Conservation (phyloP, 1,140 invertebrate genomes). For the Samia ricini region DNA sequence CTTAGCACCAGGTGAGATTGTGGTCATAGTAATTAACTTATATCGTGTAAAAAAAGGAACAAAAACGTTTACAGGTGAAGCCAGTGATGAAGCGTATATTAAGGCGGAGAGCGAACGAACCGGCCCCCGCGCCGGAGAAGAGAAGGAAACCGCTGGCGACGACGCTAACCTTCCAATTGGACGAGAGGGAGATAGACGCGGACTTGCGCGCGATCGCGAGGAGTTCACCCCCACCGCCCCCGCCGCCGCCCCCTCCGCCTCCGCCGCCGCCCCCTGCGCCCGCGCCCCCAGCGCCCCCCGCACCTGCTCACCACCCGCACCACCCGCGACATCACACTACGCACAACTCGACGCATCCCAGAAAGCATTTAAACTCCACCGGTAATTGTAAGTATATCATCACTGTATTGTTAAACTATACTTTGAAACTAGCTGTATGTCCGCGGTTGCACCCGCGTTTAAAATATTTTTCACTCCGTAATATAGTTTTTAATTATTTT, state of each 20-base stretch:
- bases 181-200: conserved; percentile 92
- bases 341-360: conserved; percentile 35
- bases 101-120: conserved; percentile 94
- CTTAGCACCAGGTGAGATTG: too few relatives aligned
- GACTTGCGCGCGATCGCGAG: conserved; percentile 92
- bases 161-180: conserved; percentile 90
- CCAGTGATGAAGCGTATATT: conserved; percentile 91
- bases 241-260: conserved; percentile 11
- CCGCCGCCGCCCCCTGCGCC: conserved; percentile 30
- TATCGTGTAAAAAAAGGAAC: too few relatives aligned
- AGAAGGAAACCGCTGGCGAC: conserved; percentile 88
- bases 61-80: conserved; percentile 82
- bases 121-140: conserved; percentile 91
- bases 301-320: conserved; percentile 14
- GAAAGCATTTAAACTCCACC: conserved; percentile 52
- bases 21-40: too few relatives aligned
- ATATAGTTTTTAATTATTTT: too few relatives aligned
- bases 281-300: conserved; percentile 23
- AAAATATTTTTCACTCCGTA: too few relatives aligned
- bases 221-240: conserved; percentile 34
- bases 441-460: too few relatives aligned
- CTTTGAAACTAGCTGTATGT: background rate
- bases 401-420: background rate
- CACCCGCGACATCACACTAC: conserved; percentile 32
- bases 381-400: conserved; percentile 43